Conservation (phyloP, 2,888 invertebrate genomes). For the Pristionchus japonicus region DNA sequence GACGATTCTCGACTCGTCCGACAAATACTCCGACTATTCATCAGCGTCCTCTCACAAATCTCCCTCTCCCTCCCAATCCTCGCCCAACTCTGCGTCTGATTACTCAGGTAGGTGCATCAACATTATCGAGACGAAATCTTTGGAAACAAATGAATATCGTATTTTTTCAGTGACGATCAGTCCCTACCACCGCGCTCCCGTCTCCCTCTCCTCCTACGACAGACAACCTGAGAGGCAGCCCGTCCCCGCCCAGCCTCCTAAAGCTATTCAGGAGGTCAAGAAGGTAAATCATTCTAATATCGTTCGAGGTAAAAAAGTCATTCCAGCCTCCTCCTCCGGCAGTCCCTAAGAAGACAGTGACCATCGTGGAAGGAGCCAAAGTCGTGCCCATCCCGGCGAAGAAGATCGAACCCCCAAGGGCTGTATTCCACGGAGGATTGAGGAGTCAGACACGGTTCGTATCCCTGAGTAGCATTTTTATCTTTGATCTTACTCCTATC, state of each 20-base stretch:
- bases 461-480: background rate
- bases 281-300: background rate
- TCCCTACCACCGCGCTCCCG: conserved; percentile 21
- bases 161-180: conserved; percentile 1
- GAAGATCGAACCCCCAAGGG: background rate
- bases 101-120: conserved; percentile 24
- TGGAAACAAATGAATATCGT: no score
- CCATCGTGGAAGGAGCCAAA: conserved; percentile 25
- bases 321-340: conserved; percentile 23
- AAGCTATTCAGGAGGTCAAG: background rate
- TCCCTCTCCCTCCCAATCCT: conserved; percentile 44
- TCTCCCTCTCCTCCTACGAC: conserved; percentile 11
- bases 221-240: background rate
- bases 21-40: conserved; percentile 44
- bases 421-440: conserved; percentile 41
- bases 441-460: conserved; percentile 41
- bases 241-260: background rate
- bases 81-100: conserved; percentile 33
- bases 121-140: no score
- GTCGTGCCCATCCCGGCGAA: background rate
- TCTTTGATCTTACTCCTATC: background rate
- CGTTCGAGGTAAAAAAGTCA: no score
- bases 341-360: conserved; percentile 47
- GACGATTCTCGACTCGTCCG: background rate
- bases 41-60: conserved; percentile 48